These are phyloP conservation scores for Drosophila rubida DNA, from an alignment of 2,888 invertebrate genomes.

Conservation along the genomic window DNA sequence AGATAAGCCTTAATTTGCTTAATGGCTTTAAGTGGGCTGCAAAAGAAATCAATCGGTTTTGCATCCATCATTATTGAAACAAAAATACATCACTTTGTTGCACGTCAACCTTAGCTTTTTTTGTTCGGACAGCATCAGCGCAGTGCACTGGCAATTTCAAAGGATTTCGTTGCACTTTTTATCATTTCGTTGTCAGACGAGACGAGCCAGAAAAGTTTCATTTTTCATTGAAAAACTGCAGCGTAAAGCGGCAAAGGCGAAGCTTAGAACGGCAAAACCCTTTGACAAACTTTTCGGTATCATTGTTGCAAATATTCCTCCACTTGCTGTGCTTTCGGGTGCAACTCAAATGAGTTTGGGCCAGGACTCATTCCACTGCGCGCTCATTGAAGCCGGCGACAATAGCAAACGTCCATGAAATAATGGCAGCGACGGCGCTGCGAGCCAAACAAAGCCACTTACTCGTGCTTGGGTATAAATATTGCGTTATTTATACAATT, in stretches of 20 bases:
- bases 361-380: not conserved
- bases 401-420: slow-evolving; percentile 2
- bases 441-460: slow-evolving; percentile 12
- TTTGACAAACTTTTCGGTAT: slow-evolving; percentile 8
- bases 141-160: not conserved
- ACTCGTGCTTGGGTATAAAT: not conserved
- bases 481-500: slow-evolving; percentile 36
- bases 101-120: not conserved
- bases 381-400: not conserved
- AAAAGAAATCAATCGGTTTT: too few species aligned
- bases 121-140: not conserved
- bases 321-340: slow-evolving; percentile 16
- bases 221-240: not conserved
- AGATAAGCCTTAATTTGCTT: too few species aligned
- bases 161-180: slow-evolving; percentile 2
- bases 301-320: slow-evolving; percentile 21
- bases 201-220: not conserved
- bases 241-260: slow-evolving; percentile 3
- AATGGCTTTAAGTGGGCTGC: too few species aligned
- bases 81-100: not conserved
- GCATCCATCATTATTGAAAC: not conserved
- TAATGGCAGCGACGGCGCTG: slow-evolving; percentile 1
- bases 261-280: not conserved
- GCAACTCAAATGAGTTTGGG: not conserved
- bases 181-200: not conserved